Evolutionary conservation across 1,140 invertebrate species (phyloP), one percentile per base, ranked within the genome.

Genomic region (Pemphigus obesinymphae): DNA sequence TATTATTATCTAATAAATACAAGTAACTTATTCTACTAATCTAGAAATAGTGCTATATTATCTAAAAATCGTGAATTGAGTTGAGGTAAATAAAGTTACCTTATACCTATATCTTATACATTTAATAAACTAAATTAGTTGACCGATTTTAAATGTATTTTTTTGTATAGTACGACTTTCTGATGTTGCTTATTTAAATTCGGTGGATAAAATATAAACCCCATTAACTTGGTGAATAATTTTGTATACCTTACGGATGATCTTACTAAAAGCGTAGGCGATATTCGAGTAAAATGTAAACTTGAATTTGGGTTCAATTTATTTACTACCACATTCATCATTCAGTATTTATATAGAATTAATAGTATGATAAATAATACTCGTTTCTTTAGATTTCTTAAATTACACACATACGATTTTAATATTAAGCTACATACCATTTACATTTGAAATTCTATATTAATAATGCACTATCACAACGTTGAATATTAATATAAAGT

Each of bases 151-250:
- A 70, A 70, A 26, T 17, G 13, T 70, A 40, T 17, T 23, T 70
- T 40, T 70, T 26, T 45, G 29, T 26, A 26, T 26, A 70, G 20
- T 45, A 70, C 29, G 40, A 45, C n/a, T 70, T 43, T 70, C 40
- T 70, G 29, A 70, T 29, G 68, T 70, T 17, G 11, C n/a, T 70
- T 15, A 70, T 70, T 70, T 45, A 70, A 70, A 70, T 70, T 70
- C 45, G 4, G 37, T 0, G 37, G 23, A 29, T 43, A 15, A 70
- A 26, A 45, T 45, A 70, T 45, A 70, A 45, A 70, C 29, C n/a
- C 40, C 37, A 70, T 70, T 45, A 70, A 13, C n/a, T 29, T 15
- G 26, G 34, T 70, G 37, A 70, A 70, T 70, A 45, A 45, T 70
- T 70, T 43, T 43, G 23, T 45, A 70, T 70, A 70, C 6, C 37